A percentile compares a stretch with the other conserved stretches of the same genome.
Conservation (phyloP, 1,140 invertebrate species). For the Halictus rubicundus region DNA sequence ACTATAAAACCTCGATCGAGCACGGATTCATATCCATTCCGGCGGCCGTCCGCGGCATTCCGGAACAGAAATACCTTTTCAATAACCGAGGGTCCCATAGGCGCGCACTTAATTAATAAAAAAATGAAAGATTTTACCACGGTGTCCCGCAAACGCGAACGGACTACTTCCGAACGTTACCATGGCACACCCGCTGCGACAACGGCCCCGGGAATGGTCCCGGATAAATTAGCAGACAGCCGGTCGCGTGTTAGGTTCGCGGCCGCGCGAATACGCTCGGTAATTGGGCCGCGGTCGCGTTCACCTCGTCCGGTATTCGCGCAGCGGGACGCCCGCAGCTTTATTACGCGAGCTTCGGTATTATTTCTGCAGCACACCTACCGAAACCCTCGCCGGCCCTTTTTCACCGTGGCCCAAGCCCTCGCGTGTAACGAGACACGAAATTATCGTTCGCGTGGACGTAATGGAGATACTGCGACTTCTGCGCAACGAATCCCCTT, state of each 20-base stretch:
- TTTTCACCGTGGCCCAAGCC: slow-evolving; percentile 46
- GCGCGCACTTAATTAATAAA: background rate
- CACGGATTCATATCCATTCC: too few relatives aligned
- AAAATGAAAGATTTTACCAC: background rate
- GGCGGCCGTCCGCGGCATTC: background rate
- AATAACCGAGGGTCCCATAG: background rate
- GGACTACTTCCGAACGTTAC: slow-evolving; percentile 3
- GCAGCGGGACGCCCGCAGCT: slow-evolving; percentile 58
- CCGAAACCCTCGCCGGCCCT: slow-evolving; percentile 38
- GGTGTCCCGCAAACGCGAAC: background rate
- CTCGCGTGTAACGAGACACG: slow-evolving; percentile 60
- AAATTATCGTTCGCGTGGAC: slow-evolving; percentile 62
- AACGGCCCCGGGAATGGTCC: background rate
- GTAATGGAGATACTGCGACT: slow-evolving; percentile 42
- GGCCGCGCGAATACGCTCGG: slow-evolving; percentile 14
- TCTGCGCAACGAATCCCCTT: too few relatives aligned
- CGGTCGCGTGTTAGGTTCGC: slow-evolving; percentile 31
- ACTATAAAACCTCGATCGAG: too few relatives aligned
- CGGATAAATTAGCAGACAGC: slow-evolving; percentile 45
- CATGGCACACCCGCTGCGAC: background rate
- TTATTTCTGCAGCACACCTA: slow-evolving; percentile 53
- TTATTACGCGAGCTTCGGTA: slow-evolving; percentile 59
- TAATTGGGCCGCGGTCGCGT: slow-evolving; percentile 53
- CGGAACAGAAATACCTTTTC: background rate
- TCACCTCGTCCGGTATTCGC: slow-evolving; percentile 57